Percentiles rank a stretch among this genome's conserved stretches.
Evolutionary conservation across 2,797 vertebrate genomes (phyloP).

Genomic region (Epinephelus coioides): DNA sequence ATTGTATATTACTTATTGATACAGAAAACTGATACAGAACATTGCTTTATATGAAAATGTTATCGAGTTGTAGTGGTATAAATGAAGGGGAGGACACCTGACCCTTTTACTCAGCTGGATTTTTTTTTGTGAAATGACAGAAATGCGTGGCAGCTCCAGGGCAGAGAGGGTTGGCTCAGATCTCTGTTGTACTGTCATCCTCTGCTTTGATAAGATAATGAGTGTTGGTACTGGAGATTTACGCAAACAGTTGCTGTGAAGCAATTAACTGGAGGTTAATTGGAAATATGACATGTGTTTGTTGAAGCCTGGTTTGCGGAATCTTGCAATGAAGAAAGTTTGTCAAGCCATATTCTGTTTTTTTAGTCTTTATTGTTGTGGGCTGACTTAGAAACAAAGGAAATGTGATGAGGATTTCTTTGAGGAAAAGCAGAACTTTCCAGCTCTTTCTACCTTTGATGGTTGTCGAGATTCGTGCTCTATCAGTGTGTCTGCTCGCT

Average conservation of each 20-base stretch:
- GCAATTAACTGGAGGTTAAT: constrained; percentile 74
- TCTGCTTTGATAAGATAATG: constrained; percentile 65
- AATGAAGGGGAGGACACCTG: not conserved
- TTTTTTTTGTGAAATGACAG: not conserved
- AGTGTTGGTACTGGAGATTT: constrained; percentile 58
- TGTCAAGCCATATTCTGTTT: constrained; percentile 9
- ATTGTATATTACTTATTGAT: not conserved
- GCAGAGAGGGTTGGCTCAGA: not conserved
- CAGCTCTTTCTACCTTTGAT: not conserved
- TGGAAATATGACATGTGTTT: constrained; percentile 56
- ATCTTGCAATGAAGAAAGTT: constrained; percentile 19
- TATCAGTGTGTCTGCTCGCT: constrained; percentile 2
- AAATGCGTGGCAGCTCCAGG: not conserved
- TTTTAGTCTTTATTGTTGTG: not conserved
- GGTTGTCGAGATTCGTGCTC: constrained; percentile 13
- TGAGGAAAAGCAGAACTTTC: not conserved
- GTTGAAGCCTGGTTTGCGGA: constrained; percentile 37
- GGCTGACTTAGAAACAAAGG: constrained; percentile 36
- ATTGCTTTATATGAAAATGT: not conserved
- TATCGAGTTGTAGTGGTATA: not conserved
- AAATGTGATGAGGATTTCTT: not conserved
- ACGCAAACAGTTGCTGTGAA: constrained; percentile 59
- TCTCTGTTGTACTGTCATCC: constrained; percentile 20
- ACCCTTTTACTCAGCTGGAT: not conserved
- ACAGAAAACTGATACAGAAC: not conserved